Conservation (phyloP, 2,797 vertebrate genomes). For the Lagodon rhomboides region DNA sequence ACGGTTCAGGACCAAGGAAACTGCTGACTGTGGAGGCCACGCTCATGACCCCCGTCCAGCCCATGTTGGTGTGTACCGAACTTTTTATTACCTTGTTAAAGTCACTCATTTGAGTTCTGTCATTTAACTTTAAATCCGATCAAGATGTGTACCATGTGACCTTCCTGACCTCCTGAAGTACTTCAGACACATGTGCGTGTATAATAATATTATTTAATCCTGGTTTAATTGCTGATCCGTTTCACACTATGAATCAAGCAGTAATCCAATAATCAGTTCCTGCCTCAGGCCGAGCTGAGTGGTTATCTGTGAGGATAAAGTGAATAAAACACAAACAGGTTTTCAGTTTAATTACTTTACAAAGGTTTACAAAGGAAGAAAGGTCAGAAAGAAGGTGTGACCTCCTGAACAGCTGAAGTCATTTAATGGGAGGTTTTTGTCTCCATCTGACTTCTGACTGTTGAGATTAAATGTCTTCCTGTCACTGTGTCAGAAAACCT, state of each 20-base stretch:
- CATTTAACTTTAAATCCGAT: too few species aligned
- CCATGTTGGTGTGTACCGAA: slow-evolving; percentile 96
- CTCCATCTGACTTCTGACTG: not conserved
- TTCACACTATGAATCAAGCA: slow-evolving; percentile 1
- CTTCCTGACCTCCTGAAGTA: not conserved
- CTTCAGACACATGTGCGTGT: not conserved
- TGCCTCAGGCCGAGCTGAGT: not conserved
- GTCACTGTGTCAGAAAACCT: not conserved
- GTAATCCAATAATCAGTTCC: not conserved
- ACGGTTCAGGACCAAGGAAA: slow-evolving; percentile 88
- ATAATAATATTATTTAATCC: not conserved
- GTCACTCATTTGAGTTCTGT: too few species aligned
- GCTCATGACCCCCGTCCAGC: slow-evolving; percentile 97
- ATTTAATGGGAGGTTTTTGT: slow-evolving; percentile 10
- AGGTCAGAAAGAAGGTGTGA: not conserved
- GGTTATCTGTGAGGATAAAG: slow-evolving; percentile 17
- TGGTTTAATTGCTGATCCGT: slow-evolving; percentile 12
- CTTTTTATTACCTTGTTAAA: too few species aligned
- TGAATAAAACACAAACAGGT: slow-evolving; percentile 33
- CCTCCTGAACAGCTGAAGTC: not conserved
- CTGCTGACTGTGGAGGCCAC: slow-evolving; percentile 92
- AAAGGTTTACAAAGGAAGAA: not conserved
- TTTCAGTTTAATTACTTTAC: slow-evolving; percentile 10
- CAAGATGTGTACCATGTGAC: not conserved
- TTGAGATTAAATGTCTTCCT: not conserved